Percentiles rank a stretch among this genome's conserved stretches.
Evolutionary conservation across 2,888 invertebrate genomes (phyloP).

Genomic region (Osmoderma eremita): DNA sequence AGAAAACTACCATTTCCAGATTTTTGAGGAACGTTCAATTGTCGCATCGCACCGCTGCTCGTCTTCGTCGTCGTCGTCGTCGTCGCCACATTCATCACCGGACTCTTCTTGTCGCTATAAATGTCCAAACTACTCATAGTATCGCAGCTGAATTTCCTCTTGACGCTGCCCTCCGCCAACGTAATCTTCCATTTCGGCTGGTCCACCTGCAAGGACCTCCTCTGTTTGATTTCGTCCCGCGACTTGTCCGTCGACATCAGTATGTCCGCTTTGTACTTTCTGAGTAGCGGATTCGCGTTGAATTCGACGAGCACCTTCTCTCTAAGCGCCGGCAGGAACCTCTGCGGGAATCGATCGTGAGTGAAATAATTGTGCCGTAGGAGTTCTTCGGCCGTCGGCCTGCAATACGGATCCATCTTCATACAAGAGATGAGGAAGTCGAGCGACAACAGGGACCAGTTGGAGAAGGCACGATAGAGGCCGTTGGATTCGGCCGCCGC

Average conservation of each 20-base stretch:
- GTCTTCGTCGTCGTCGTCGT: slow-evolving; percentile 8
- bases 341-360: slow-evolving; percentile 73
- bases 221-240: slow-evolving; percentile 53
- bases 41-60: background rate
- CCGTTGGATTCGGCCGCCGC: slow-evolving; percentile 51
- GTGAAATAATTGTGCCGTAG: slow-evolving; percentile 74
- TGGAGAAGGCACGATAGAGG: slow-evolving; percentile 62
- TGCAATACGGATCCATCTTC: slow-evolving; percentile 72
- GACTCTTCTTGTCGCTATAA: slow-evolving; percentile 29
- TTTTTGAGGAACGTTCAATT: slow-evolving; percentile 20
- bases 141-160: slow-evolving; percentile 58
- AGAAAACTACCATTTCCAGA: slow-evolving; percentile 38
- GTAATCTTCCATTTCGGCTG: slow-evolving; percentile 59
- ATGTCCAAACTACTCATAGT: slow-evolving; percentile 44
- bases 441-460: slow-evolving; percentile 62
- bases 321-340: slow-evolving; percentile 73
- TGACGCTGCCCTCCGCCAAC: slow-evolving; percentile 56
- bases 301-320: slow-evolving; percentile 73
- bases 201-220: slow-evolving; percentile 50
- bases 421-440: slow-evolving; percentile 66
- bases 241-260: slow-evolving; percentile 60
- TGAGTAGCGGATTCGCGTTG: slow-evolving; percentile 66
- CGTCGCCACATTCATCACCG: slow-evolving; percentile 18
- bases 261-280: slow-evolving; percentile 60
- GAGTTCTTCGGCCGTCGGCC: slow-evolving; percentile 72